Evolutionary conservation across 2,888 invertebrate genomes (phyloP), one percentile per base, ranked within the genome.

Genomic region (Drosophila nr. medialis): DNA sequence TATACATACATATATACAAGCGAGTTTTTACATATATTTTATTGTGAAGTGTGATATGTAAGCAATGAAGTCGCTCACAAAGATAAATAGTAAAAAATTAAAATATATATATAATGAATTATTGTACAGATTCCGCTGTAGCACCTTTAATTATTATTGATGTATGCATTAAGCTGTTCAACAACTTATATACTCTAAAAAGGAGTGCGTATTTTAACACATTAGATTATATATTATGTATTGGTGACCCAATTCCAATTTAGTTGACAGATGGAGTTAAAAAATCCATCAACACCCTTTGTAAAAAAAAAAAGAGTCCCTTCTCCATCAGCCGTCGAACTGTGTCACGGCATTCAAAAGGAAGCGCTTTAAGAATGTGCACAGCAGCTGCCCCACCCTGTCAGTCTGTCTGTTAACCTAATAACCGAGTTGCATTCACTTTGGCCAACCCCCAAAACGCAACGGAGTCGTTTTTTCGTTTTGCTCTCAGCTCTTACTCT

Each of bases 311-410:
- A n/a, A 38, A 29, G 21, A 49, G 21, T 10, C 48, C 1, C 18
- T 18, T 18, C 18, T 13, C 51, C 36, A 11, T 27, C 34, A 36
- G 40, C 5, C 29, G 34, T 15, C 21, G 10, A 70, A 53, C 62
- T 77, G 64, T 70, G 77, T 77, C 78, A 74, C 64, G 78, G 49
- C 64, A 48, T 42, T 53, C 29, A 7, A 55, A 55, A 55, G 7
- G 36, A 11, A 15, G 11, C 11, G 51, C 51, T 45, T 30, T 7
- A 24, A 63, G 54, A 49, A 34, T 30, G 27, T 53, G 51, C 36
- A 54, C 61, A 71, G 45, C 15, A 15, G 45, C 45, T 24, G 32
- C 29, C 32, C 40, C 36, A 50, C 49, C 49, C n/a, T 50, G 56
- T 29, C 49, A n/a, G 49, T 3, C 15, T 36, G 21, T 36, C 36